A percentile compares a stretch with the other conserved stretches of the same genome.
These are phyloP conservation scores for Gadus macrocephalus DNA, from an alignment of 2,113 vertebrate genomes.

Conservation along the genomic window DNA sequence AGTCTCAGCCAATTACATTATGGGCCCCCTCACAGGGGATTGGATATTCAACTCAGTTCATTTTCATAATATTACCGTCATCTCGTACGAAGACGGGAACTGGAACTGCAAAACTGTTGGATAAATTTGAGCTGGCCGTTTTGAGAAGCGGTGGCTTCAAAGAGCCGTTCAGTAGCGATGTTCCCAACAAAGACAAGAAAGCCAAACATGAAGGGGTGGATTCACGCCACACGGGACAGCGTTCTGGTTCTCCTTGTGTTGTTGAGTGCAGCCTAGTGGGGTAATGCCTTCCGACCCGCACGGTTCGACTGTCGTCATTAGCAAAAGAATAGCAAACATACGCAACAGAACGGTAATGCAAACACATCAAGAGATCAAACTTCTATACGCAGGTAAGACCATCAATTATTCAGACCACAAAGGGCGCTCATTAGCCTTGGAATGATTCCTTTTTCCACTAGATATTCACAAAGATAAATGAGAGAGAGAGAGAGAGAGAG, in stretches of 20 bases:
- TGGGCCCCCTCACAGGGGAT: too few relatives aligned
- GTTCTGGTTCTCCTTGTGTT: too few relatives aligned
- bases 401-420: conserved; percentile 31
- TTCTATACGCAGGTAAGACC: conserved; percentile 40
- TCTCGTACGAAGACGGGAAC: too few relatives aligned
- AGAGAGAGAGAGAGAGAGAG: conserved; percentile 25
- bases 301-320: conserved; percentile 31
- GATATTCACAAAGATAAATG: conserved; percentile 50
- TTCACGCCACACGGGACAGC: too few relatives aligned
- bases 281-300: neutral
- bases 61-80: too few relatives aligned
- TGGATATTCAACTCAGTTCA: too few relatives aligned
- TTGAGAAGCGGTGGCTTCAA: neutral
- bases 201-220: too few relatives aligned
- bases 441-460: conserved; percentile 34
- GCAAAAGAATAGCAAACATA: conserved; percentile 52
- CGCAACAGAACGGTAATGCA: conserved; percentile 39
- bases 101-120: too few relatives aligned
- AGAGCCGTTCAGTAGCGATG: conserved; percentile 14
- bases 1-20: neutral
- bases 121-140: neutral
- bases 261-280: too few relatives aligned
- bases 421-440: conserved; percentile 41
- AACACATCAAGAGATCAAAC: conserved; percentile 44
- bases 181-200: neutral